Evolutionary conservation across 2,113 vertebrate genomes (phyloP).

Genomic region (Stigmatopora nigra): DNA sequence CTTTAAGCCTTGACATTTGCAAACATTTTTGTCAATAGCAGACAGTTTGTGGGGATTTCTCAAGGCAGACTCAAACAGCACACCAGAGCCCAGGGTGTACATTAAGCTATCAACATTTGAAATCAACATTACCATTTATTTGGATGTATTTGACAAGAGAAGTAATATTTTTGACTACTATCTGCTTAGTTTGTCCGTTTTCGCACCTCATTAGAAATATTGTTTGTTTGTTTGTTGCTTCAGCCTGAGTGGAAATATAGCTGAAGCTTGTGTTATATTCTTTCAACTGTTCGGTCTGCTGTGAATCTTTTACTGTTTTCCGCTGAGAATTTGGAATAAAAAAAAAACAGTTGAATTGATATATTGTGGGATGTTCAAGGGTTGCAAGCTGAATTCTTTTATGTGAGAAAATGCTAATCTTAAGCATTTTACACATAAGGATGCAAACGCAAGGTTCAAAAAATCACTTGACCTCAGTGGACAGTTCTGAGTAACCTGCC

Average conservation of each 20-base stretch:
- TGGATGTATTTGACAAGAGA: conserved; percentile 4
- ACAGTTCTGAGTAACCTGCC: too few species aligned
- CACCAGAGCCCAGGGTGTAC: conserved; percentile 7
- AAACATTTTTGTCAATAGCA: conserved; percentile 9
- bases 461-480: too few species aligned
- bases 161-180: conserved; percentile 19
- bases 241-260: neutral
- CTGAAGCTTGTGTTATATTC: conserved; percentile 6
- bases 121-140: neutral
- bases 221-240: neutral
- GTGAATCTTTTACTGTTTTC: conserved; percentile 69
- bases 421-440: neutral
- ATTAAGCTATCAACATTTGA: conserved; percentile 15
- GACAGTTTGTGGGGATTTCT: neutral
- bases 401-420: neutral
- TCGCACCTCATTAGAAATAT: neutral
- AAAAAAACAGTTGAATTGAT: conserved; percentile 1
- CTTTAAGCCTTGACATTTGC: neutral
- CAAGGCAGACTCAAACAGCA: neutral
- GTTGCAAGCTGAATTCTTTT: neutral
- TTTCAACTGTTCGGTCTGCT: conserved; percentile 37
- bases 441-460: too few species aligned
- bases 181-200: conserved; percentile 2
- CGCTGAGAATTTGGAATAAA: conserved; percentile 63
- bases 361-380: neutral